Conservation (phyloP, 2,888 invertebrate species). For the Mesochorus sp. region DNA sequence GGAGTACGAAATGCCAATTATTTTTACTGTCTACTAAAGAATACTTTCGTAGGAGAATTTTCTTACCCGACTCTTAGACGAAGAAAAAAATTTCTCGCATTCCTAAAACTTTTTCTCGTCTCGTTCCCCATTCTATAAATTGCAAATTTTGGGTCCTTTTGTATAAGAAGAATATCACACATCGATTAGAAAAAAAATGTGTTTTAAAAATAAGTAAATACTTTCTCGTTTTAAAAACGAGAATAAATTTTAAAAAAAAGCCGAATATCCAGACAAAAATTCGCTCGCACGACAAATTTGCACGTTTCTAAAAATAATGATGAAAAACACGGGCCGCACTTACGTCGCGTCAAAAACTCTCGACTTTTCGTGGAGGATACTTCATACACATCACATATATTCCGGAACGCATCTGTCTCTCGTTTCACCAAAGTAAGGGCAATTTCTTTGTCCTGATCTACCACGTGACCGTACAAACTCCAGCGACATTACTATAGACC, state of each 20-base stretch:
- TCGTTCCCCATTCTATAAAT: too few relatives aligned
- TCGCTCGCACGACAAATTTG: slow-evolving; percentile 22
- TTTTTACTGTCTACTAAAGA: too few relatives aligned
- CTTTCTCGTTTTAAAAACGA: not conserved
- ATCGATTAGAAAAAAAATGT: not conserved
- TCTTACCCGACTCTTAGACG: too few relatives aligned
- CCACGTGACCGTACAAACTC: slow-evolving; percentile 35
- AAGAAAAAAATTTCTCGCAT: too few relatives aligned
- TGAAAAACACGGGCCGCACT: not conserved
- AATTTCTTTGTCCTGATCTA: slow-evolving; percentile 55
- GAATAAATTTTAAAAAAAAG: slow-evolving; percentile 17
- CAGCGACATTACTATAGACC: not conserved
- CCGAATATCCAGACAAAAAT: slow-evolving; percentile 32
- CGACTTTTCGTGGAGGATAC: slow-evolving; percentile 9
- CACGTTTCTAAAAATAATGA: slow-evolving; percentile 54
- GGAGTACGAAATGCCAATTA: too few relatives aligned
- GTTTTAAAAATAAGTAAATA: not conserved
- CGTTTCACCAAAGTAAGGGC: not conserved
- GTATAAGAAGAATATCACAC: not conserved
- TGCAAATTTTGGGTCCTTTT: too few relatives aligned
- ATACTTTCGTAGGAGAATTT: too few relatives aligned
- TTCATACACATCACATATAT: not conserved
- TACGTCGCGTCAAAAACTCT: slow-evolving; percentile 37
- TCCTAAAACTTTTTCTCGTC: too few relatives aligned
- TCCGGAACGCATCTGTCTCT: slow-evolving; percentile 30